Base-by-base conservation (phyloP, 64 coral and sea anemone genomes). In the Astreopora myriophthalma region DNA sequence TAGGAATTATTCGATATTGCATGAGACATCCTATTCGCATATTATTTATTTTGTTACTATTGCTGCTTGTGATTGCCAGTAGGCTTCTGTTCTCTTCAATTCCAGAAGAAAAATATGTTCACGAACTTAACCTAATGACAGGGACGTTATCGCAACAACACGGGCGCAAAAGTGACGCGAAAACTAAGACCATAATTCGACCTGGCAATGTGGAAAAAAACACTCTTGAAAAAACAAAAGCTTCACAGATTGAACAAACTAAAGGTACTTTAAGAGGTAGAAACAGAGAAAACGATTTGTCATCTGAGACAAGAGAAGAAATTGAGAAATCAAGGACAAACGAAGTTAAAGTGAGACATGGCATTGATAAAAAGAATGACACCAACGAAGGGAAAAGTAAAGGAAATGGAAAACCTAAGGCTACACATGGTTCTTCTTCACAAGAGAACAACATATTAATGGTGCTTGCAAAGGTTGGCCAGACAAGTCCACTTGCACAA, bases 391-490 rank as follows among this genome's bases (percentile, higher is more conserved):
- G 30, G 36, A 52, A 78, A 51, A 27, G 8, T 0, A 51, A 10
- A 34, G 1, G 14, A 13, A 64, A 11, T 5, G 34, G 34, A 37
- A 33, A 25, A 25, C 0, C 23, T 13, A 16, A 83, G 36, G 52
- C 17, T 8, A 24, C n/a, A n/a, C n/a, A n/a, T n/a, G 31, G 32
- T 9, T 5, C 13, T 62, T 37, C 57, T 25, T 34, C 35, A n/a
- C 55, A 64, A 65, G 19, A 86, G 6, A 74, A 86, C n/a, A 85
- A 92, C 48, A 63, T 92, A 10, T 36, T 92, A 9, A 71, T 92
- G 71, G 34, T 37, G 0, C 52, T 92, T 32, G 90, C 84, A 0
- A 92, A 92, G 10, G 77, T 86, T 77, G 31, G 48, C 25, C 80
- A 66, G 8, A 49, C 31, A 37, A 92, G 90, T 27, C 48, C 28